Base-by-base conservation (phyloP, 2,113 vertebrate species). In the Alethe castanea region DNA sequence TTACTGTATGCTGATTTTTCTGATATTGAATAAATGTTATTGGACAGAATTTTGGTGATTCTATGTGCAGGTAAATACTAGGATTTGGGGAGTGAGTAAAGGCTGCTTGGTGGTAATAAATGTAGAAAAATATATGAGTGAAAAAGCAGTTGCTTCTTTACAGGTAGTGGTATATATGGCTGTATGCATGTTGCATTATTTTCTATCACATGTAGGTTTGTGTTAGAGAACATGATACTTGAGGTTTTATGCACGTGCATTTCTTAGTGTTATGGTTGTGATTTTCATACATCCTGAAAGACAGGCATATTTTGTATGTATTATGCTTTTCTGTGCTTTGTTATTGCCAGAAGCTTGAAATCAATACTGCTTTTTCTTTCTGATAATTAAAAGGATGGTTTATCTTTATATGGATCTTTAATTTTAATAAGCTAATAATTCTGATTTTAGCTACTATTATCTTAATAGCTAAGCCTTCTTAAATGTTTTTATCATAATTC, bases 361-460 rank as follows among this genome's bases (percentile, higher is more conserved):
- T 97, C 96, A 96, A 96, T 97, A 96, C 81, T 1, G 2, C 74
- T 88, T 95, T 86, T 90, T 94, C 96, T 71, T 94, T 95, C 91
- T 92, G 85, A 97, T 97, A 96, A 97, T 97, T 98, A 97, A 96
- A 96, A 96, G 72, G 96, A 97, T 95, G 92, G 95, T 92, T 97
- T 97, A 97, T 94, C 95, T 97, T 97, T 97, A 91, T 96, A 94
- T 94, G 89, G 81, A 95, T 90, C 96, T 97, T 97, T 96, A 97
- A 97, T 97, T 97, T 97, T 98, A 97, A 96, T 97, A 95, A 96
- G 94, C 88, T 96, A 97, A 96, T 98, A 97, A 97, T 97, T 97
- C 92, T 96, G 77, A 93, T 98, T 98, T 97, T 96, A 97, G 97
- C 93, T 95, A 94, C 92, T 97, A 87, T 97, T 93, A 93, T 97